Percentiles rank a stretch among this genome's conserved stretches.
Conservation (phyloP, 2,888 invertebrate genomes). For the Callyntrura guangdongensis region DNA sequence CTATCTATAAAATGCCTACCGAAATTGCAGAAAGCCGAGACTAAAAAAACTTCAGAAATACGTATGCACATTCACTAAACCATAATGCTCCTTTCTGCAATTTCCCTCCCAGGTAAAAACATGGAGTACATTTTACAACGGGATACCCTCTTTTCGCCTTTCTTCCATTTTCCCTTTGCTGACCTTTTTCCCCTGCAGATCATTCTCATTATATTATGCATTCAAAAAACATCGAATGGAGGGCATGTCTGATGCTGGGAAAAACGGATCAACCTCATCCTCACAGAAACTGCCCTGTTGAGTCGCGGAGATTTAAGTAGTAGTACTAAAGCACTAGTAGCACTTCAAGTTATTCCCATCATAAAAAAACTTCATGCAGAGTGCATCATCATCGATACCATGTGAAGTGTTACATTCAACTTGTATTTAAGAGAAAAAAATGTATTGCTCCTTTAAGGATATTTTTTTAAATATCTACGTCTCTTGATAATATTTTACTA, state of each 20-base stretch:
- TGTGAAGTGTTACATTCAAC: conserved; percentile 14
- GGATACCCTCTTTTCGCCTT: neutral
- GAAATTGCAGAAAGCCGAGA: no score
- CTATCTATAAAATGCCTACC: no score
- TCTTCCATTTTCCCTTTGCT: neutral
- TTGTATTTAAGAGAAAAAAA: neutral
- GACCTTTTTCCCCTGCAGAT: neutral
- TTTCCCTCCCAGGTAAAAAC: neutral
- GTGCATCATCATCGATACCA: neutral
- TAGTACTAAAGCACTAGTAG: neutral
- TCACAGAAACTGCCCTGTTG: conserved; percentile 18
- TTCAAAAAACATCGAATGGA: conserved; percentile 14
- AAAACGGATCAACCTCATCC: conserved; percentile 21
- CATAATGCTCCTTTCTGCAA: no score
- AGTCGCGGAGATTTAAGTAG: neutral
- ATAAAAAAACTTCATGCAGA: neutral
- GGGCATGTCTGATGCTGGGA: conserved; percentile 44
- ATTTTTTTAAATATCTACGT: neutral
- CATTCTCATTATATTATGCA: neutral
- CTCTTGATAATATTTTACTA: neutral
- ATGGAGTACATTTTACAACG: neutral
- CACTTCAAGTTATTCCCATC: conserved; percentile 18
- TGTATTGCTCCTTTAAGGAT: neutral
- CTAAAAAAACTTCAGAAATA: neutral
- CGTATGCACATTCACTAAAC: no score